Conservation (phyloP, 2,113 vertebrate species). For the Saccopteryx leptura region DNA sequence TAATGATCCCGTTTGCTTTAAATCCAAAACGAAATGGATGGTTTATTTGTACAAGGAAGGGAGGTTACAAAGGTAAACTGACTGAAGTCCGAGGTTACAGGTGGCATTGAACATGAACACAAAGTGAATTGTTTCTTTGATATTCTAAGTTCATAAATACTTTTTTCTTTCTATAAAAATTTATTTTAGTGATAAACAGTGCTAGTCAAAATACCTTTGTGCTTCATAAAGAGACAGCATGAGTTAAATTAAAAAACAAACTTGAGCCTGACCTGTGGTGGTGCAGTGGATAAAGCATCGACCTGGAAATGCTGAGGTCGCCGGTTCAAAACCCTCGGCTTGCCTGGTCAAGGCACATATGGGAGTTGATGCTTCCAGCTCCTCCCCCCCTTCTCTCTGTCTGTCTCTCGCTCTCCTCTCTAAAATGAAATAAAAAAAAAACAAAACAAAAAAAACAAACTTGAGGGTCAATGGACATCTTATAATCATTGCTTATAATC, state of each 20-base stretch:
- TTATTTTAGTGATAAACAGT: not conserved
- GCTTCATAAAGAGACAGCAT: not conserved
- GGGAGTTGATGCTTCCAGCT: too few species aligned
- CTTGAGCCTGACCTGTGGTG: too few species aligned
- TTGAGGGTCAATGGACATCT: not conserved
- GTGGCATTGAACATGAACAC: constrained; percentile 65
- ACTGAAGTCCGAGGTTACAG: constrained; percentile 64
- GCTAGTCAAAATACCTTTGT: not conserved
- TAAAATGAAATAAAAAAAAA: too few species aligned
- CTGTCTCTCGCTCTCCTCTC: too few species aligned
- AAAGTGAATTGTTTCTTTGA: constrained; percentile 34
- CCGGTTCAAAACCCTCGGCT: too few species aligned
- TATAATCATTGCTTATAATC: not conserved
- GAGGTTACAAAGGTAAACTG: constrained; percentile 56
- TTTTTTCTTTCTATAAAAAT: not conserved
- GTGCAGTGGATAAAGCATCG: too few species aligned
- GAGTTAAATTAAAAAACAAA: not conserved
- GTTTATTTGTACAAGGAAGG: constrained; percentile 81
- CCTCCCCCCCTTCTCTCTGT: too few species aligned
- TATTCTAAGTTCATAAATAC: not conserved
- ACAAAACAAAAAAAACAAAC: not conserved
- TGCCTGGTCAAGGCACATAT: too few species aligned
- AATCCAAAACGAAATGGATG: constrained; percentile 83
- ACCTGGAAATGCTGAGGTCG: too few species aligned
- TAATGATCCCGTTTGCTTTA: constrained; percentile 87